Conservation (phyloP, 1,140 invertebrate genomes). For the Drosophila subobscura region DNA sequence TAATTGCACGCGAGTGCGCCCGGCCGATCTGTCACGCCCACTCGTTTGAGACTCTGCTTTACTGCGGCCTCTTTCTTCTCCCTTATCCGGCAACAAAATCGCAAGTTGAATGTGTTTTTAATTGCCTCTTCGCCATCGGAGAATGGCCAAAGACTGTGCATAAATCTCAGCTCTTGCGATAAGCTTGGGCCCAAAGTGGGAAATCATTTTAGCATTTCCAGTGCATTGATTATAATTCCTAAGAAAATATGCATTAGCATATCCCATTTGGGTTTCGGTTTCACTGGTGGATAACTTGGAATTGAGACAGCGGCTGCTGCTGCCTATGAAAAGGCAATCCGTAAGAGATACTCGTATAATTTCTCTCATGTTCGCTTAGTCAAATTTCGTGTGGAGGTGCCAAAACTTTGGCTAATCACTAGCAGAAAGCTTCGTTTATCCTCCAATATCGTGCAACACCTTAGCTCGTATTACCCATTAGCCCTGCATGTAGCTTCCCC, state of each 20-base stretch:
- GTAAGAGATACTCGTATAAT: too few species aligned
- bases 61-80: constrained; percentile 36
- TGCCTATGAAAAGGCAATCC: too few species aligned
- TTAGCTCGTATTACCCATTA: constrained; percentile 22
- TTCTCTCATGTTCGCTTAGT: constrained; percentile 7
- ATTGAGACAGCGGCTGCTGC: too few species aligned
- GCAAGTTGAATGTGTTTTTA: constrained; percentile 75
- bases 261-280: too few species aligned
- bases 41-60: constrained; percentile 63
- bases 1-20: constrained; percentile 70
- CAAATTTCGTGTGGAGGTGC: constrained; percentile 27
- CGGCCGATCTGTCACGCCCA: constrained; percentile 76
- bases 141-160: too few species aligned
- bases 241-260: too few species aligned
- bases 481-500: constrained; percentile 22
- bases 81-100: constrained; percentile 43
- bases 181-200: too few species aligned
- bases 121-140: constrained; percentile 58
- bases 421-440: constrained; percentile 8
- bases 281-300: too few species aligned
- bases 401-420: constrained; percentile 17
- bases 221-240: too few species aligned
- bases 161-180: too few species aligned
- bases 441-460: constrained; percentile 4
- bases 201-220: too few species aligned